Evolutionary conservation across 2,888 invertebrate genomes (phyloP).

Genomic region (Melinaea marsaeus): DNA sequence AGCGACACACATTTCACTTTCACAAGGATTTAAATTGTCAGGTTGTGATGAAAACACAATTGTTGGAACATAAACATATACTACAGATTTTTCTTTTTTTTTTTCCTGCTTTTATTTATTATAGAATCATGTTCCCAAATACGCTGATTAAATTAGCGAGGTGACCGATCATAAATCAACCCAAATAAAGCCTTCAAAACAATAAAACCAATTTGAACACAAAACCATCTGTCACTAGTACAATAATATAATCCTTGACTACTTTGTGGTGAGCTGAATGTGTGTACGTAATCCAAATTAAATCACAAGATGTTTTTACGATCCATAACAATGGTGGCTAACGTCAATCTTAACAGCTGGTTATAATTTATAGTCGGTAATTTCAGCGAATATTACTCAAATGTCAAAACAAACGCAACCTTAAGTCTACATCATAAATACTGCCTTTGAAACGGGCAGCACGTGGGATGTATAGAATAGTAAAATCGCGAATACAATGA

Average conservation of each 20-base stretch:
- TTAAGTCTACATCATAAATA: conserved; percentile 16
- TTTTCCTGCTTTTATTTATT: too few species aligned
- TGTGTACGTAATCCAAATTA: conserved; percentile 1
- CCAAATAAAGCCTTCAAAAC: conserved; percentile 2
- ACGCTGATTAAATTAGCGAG: background rate
- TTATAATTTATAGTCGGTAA: conserved; percentile 45
- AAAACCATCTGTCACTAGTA: background rate
- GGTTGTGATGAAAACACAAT: background rate
- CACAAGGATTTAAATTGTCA: conserved; percentile 1
- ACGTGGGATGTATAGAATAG: conserved; percentile 28
- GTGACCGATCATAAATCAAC: background rate
- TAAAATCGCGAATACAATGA: conserved; percentile 47
- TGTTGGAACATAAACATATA: too few species aligned
- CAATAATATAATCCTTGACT: background rate
- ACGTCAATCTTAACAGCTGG: conserved; percentile 45
- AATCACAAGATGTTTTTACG: conserved; percentile 1
- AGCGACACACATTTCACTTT: conserved; percentile 3
- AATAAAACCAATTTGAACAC: background rate
- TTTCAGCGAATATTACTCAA: background rate
- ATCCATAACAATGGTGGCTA: conserved; percentile 25
- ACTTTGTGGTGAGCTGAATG: background rate
- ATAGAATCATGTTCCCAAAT: too few species aligned
- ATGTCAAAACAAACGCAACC: conserved; percentile 2
- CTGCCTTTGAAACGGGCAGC: conserved; percentile 9
- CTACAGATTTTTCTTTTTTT: too few species aligned